These are phyloP conservation scores for Anoura caudifer DNA, from an alignment of 2,113 vertebrate species.

Conservation along the genomic window DNA sequence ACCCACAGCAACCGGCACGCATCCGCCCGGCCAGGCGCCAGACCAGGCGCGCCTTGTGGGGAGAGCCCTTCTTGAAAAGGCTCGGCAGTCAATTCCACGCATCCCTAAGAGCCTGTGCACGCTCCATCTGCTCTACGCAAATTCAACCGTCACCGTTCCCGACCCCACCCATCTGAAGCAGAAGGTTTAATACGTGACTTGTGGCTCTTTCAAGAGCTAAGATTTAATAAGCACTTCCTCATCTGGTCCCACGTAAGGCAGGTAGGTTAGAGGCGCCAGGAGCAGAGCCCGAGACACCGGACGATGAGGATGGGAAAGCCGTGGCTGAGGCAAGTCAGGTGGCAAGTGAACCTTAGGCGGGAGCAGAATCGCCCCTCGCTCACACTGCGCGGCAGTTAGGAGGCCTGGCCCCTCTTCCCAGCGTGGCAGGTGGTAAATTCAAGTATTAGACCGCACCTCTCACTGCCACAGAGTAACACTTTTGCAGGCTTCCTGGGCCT, in stretches of 20 bases:
- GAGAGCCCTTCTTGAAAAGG: not conserved
- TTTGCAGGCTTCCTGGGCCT: not conserved
- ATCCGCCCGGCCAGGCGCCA: not conserved
- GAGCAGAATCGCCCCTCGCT: not conserved
- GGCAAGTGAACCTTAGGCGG: slow-evolving; percentile 33
- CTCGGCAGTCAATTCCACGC: not conserved
- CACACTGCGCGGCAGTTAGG: not conserved
- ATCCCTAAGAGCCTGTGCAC: not conserved
- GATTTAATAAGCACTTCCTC: slow-evolving; percentile 37
- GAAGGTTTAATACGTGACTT: slow-evolving; percentile 11
- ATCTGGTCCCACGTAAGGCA: slow-evolving; percentile 21
- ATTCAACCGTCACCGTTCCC: slow-evolving; percentile 1
- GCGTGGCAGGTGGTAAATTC: not conserved
- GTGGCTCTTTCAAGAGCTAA: slow-evolving; percentile 36
- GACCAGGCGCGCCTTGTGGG: not conserved
- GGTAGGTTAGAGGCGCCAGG: not conserved
- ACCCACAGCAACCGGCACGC: not conserved
- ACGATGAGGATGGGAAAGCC: slow-evolving; percentile 34
- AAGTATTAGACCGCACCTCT: not conserved
- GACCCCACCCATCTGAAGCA: not conserved
- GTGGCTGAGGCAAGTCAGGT: slow-evolving; percentile 53
- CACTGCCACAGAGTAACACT: not conserved
- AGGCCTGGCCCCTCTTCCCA: not conserved
- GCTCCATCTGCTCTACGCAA: slow-evolving; percentile 18
- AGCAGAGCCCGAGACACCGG: not conserved